Percentiles rank a stretch among this genome's conserved stretches.
These are phyloP conservation scores for Carposina sasakii DNA, from an alignment of 1,140 invertebrate genomes.

Conservation along the genomic window DNA sequence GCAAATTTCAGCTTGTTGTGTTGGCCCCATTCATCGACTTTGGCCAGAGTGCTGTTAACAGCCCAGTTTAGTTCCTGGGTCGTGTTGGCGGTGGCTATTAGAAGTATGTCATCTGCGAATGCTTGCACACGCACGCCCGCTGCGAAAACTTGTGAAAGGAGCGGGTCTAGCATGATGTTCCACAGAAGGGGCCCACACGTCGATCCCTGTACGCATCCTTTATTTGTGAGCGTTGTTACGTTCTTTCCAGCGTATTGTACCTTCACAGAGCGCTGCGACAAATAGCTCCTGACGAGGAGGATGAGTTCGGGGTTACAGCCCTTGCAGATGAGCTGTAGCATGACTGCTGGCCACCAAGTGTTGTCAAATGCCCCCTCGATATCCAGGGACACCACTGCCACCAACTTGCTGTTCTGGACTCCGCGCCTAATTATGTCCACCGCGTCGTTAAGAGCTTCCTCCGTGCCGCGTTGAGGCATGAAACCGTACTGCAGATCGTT, in stretches of 20 bases:
- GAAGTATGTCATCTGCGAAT: too few relatives aligned
- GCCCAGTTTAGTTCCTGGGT: too few relatives aligned
- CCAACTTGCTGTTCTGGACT: neutral
- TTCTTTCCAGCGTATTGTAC: neutral
- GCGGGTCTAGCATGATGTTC: too few relatives aligned
- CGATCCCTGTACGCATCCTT: too few relatives aligned
- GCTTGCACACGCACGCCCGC: too few relatives aligned
- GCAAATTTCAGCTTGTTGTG: too few relatives aligned
- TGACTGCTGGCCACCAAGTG: slow-evolving; percentile 26
- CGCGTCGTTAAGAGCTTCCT: slow-evolving; percentile 5
- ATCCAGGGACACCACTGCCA: slow-evolving; percentile 21
- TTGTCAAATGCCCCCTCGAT: slow-evolving; percentile 41
- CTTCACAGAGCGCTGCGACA: neutral
- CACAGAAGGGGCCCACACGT: too few relatives aligned
- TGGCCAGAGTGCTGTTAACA: too few relatives aligned
- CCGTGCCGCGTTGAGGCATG: slow-evolving; percentile 9
- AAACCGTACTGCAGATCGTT: slow-evolving; percentile 7
- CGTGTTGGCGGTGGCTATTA: too few relatives aligned
- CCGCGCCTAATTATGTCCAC: neutral
- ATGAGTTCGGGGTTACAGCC: neutral
- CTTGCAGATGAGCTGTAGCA: slow-evolving; percentile 10
- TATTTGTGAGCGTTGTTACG: too few relatives aligned
- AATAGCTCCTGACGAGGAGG: neutral
- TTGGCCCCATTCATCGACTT: too few relatives aligned
- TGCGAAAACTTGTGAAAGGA: too few relatives aligned